A percentile compares a stretch with the other conserved stretches of the same genome.
These are phyloP conservation scores for Bothrops jararaca DNA, from an alignment of 2,113 vertebrate genomes.

Conservation along the genomic window DNA sequence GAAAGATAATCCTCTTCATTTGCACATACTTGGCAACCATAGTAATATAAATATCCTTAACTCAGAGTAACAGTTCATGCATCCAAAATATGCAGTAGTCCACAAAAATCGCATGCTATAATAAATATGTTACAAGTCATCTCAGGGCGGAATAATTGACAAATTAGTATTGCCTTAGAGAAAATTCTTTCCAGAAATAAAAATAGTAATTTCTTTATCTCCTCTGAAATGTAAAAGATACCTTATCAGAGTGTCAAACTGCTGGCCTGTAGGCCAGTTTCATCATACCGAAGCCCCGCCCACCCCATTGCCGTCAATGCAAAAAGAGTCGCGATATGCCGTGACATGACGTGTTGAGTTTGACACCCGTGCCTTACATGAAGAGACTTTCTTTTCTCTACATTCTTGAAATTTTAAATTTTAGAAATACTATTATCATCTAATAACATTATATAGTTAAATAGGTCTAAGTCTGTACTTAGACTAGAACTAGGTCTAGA, in stretches of 20 bases:
- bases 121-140: not conserved
- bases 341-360: no score
- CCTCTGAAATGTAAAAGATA: not conserved
- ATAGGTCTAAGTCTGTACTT: not conserved
- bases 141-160: not conserved
- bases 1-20: not conserved
- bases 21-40: not conserved
- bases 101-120: not conserved
- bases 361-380: not conserved
- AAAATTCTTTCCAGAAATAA: not conserved
- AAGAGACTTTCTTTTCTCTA: not conserved
- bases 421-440: not conserved
- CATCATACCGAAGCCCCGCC: no score
- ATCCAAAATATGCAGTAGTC: not conserved
- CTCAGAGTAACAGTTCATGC: not conserved
- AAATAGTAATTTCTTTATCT: not conserved
- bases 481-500: not conserved
- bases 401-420: not conserved
- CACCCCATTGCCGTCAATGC: no score
- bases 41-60: not conserved
- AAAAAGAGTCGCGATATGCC: no score
- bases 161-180: not conserved
- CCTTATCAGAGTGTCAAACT: not conserved
- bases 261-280: no score
- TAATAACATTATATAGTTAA: not conserved